A percentile compares a stretch with the other conserved stretches of the same genome.
These are phyloP conservation scores for Orthonychiurus folsomi DNA, from an alignment of 2,888 invertebrate species.

Conservation along the genomic window DNA sequence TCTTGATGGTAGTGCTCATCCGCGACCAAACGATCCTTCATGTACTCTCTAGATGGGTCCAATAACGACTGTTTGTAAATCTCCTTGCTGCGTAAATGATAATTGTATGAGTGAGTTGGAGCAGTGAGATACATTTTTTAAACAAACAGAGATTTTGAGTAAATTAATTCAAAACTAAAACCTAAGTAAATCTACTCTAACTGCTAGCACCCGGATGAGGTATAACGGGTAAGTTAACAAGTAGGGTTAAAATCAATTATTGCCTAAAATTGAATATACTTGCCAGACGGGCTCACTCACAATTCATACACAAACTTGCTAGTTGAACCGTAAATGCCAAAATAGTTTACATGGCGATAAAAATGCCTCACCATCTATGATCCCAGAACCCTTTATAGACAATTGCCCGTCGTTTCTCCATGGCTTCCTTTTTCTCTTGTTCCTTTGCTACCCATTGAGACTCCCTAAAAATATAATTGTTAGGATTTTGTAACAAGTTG, in stretches of 20 bases:
- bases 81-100: slow-evolving; percentile 7
- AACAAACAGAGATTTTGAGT: no score
- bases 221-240: no score
- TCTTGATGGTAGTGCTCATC: slow-evolving; percentile 29
- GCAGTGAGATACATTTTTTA: not conserved
- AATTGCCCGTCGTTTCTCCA: slow-evolving; percentile 17
- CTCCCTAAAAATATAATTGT: no score
- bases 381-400: slow-evolving; percentile 23
- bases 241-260: no score
- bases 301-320: no score
- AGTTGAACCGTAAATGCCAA: no score
- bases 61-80: slow-evolving; percentile 8
- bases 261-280: no score
- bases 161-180: no score
- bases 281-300: no score
- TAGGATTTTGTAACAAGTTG: slow-evolving; percentile 12
- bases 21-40: slow-evolving; percentile 23
- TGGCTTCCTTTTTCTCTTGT: slow-evolving; percentile 15
- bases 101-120: not conserved
- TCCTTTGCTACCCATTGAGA: slow-evolving; percentile 24
- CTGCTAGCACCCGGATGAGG: no score
- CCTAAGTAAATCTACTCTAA: no score
- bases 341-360: no score
- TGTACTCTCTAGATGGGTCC: slow-evolving; percentile 23
- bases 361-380: slow-evolving; percentile 29